Conservation (phyloP, 1,140 invertebrate species). For the Pachypeltis micranthus region DNA sequence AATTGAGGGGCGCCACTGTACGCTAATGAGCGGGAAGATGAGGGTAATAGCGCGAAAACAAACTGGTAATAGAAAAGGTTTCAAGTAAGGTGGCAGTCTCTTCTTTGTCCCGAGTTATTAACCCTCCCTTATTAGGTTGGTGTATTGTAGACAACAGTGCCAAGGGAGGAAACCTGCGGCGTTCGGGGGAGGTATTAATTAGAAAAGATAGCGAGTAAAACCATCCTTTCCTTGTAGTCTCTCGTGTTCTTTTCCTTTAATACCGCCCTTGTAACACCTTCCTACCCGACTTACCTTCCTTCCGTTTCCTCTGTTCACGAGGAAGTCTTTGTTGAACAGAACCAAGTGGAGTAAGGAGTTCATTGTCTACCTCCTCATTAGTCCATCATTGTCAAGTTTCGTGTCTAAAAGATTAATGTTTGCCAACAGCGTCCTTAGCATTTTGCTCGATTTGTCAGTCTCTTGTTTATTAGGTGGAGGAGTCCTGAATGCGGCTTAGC, state of each 20-base stretch:
- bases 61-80: neutral
- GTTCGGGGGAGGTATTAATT: neutral
- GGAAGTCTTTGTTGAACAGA: too few species aligned
- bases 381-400: slow-evolving; percentile 2
- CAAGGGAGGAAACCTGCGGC: neutral
- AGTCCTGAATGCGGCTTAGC: slow-evolving; percentile 4
- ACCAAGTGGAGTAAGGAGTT: too few species aligned
- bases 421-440: neutral
- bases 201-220: neutral
- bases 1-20: too few species aligned
- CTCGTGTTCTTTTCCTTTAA: neutral
- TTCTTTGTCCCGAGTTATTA: slow-evolving; percentile 1
- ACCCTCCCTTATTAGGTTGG: neutral
- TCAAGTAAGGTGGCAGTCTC: neutral
- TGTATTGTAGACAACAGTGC: neutral
- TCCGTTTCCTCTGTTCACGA: too few species aligned
- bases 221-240: neutral
- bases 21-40: too few species aligned
- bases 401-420: neutral
- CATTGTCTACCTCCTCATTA: too few species aligned
- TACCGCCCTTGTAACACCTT: too few species aligned
- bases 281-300: too few species aligned
- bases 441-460: neutral
- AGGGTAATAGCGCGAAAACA: slow-evolving; percentile 2
- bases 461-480: neutral